Conservation (phyloP, 2,888 invertebrate species). For the Eutolmus rufibarbis region DNA sequence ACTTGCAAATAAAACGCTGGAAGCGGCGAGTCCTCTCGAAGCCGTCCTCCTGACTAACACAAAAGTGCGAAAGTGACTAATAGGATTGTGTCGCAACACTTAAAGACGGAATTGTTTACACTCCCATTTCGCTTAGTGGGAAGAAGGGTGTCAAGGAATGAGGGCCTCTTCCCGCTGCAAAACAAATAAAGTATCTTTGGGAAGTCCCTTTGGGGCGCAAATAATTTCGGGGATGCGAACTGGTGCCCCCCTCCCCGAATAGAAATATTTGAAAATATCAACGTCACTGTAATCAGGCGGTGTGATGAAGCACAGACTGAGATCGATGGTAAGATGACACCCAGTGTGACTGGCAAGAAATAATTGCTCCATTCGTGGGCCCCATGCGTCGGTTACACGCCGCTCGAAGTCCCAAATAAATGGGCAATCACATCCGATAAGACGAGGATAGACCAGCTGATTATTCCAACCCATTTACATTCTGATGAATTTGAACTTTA, state of each 20-base stretch:
- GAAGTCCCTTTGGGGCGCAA: background rate
- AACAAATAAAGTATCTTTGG: background rate
- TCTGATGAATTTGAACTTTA: slow-evolving; percentile 35
- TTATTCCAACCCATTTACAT: slow-evolving; percentile 26
- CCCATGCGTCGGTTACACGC: background rate
- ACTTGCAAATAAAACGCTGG: slow-evolving; percentile 12
- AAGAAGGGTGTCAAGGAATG: background rate
- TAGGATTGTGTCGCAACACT: slow-evolving; percentile 33
- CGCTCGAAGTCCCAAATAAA: background rate
- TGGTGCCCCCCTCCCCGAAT: background rate
- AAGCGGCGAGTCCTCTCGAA: background rate
- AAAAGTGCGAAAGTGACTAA: slow-evolving; percentile 18
- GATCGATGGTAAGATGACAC: slow-evolving; percentile 2
- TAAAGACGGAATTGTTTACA: slow-evolving; percentile 25
- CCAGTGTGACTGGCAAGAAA: slow-evolving; percentile 8
- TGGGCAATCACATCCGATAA: slow-evolving; percentile 17
- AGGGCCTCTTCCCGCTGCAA: background rate
- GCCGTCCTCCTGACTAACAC: slow-evolving; percentile 1
- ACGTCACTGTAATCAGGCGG: background rate
- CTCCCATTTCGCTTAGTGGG: slow-evolving; percentile 1
- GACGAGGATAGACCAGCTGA: slow-evolving; percentile 15
- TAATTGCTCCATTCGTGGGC: background rate
- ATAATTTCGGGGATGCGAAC: background rate
- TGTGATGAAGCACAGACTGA: background rate
- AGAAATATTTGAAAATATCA: background rate